A percentile compares a stretch with the other conserved stretches of the same genome.
phyloP scores from a whole-genome alignment of 2,888 invertebrate genomes.

The Vannuccia rotundouncinata region DNA sequence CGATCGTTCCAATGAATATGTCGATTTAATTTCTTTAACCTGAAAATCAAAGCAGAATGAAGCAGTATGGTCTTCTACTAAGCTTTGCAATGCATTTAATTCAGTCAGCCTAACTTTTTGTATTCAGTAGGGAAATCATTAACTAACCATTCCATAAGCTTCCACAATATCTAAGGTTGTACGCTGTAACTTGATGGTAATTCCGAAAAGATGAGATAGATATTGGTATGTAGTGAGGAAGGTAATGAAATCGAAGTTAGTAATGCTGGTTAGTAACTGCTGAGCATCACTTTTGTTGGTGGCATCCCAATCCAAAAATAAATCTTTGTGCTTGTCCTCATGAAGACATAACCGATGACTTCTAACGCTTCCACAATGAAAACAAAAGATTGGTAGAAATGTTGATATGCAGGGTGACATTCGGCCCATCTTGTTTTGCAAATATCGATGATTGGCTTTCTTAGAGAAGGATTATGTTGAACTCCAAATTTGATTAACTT shows the following conservation, averaged over 20 bases:
- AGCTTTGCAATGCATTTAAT: not conserved
- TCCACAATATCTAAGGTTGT: slow-evolving; percentile 31
- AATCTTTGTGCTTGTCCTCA: not conserved
- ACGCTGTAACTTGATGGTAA: slow-evolving; percentile 32
- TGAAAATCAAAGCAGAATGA: slow-evolving; percentile 19
- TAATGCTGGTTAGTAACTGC: slow-evolving; percentile 33
- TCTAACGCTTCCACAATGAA: slow-evolving; percentile 37
- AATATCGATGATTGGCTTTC: slow-evolving; percentile 38
- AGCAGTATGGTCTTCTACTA: not conserved
- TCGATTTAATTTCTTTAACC: slow-evolving; percentile 11
- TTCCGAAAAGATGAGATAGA: slow-evolving; percentile 31
- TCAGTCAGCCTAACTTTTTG: slow-evolving; percentile 1
- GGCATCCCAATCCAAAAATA: not conserved
- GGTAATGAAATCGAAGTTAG: slow-evolving; percentile 15
- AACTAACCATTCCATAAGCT: slow-evolving; percentile 30
- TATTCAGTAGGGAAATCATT: slow-evolving; percentile 13
- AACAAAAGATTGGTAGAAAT: slow-evolving; percentile 34
- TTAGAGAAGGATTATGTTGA: not conserved
- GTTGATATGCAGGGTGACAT: slow-evolving; percentile 33
- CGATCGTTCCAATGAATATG: slow-evolving; percentile 4
- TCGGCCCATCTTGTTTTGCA: slow-evolving; percentile 39
- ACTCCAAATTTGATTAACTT: not conserved
- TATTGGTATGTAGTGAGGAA: slow-evolving; percentile 33
- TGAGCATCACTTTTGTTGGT: slow-evolving; percentile 24
- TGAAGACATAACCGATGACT: slow-evolving; percentile 33